A percentile compares a stretch with the other conserved stretches of the same genome.
phyloP scores from a whole-genome alignment of 2,113 vertebrate genomes.

The Anas platyrhynchos region DNA sequence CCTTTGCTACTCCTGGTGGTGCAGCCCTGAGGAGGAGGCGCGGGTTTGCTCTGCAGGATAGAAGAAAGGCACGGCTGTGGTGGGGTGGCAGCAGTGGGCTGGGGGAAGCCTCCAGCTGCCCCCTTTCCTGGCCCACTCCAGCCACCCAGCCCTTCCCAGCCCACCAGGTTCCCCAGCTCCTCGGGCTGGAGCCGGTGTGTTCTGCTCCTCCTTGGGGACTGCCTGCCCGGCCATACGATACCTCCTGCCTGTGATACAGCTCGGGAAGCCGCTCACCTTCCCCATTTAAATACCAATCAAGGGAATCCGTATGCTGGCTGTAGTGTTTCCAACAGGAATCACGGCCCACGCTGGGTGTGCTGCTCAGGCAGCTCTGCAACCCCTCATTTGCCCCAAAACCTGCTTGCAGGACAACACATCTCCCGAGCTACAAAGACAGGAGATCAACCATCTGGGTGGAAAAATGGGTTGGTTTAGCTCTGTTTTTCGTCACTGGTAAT shows the following conservation, averaged over 20 bases:
- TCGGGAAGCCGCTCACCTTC: not conserved
- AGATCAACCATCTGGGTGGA: not conserved
- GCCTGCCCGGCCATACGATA: not conserved
- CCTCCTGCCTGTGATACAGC: not conserved
- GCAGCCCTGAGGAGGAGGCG: not conserved
- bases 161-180: not conserved
- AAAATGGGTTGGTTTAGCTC: not conserved
- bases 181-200: not conserved
- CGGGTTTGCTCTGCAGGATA: not conserved
- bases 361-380: not conserved
- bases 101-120: not conserved
- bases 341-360: fast-evolving
- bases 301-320: not conserved
- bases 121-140: not conserved
- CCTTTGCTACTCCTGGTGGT: not conserved
- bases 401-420: not conserved
- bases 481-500: not conserved
- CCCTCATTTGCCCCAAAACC: too few relatives aligned
- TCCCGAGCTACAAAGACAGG: not conserved
- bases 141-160: not conserved
- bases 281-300: not conserved
- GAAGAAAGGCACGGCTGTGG: not conserved
- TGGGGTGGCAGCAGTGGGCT: not conserved
- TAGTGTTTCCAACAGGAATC: not conserved
- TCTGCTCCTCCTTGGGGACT: not conserved